Evolutionary conservation across 1,140 invertebrate genomes (phyloP), one percentile per base, ranked within the genome.

Genomic region (Drosophila lacteicornis): DNA sequence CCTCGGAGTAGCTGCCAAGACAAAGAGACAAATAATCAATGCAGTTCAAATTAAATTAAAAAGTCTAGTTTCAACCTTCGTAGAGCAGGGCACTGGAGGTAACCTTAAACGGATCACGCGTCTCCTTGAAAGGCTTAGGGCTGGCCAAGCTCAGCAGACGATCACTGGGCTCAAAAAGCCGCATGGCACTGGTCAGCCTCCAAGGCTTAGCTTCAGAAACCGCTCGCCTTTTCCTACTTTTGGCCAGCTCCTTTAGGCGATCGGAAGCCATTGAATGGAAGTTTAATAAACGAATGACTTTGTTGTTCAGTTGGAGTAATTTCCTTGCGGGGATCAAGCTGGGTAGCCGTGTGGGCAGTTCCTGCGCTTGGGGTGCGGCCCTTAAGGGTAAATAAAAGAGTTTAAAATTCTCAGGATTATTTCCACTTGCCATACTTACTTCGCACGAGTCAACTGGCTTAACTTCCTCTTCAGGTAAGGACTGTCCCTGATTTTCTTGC

Each of bases 241-340:
- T 22, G 36, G 60, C 45, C 59, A 63, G 27, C 36, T 49, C 33
- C 8, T 27, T 15, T 0, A 68, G 65, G 5, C 65, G 65, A 36
- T 33, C 36, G 17, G 45, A 68, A 7, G 42, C 40, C 22, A 36
- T 19, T 17, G 43, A 47, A 15, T 9, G 15, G 12, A 13, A 40
- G 15, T 38, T 66, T 11, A 47, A 50, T 3, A 59, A n/a, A 1
- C 45, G 53, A 9, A 27, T 17, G 15, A 40, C 25, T n/a, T 40
- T n/a, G 13, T 43, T 2, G 17, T 30, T 17, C 7, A 19, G 17
- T 45, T 59, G 38, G 2, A 27, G n/a, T 11, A 33, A 36, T 22
- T 60, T 45, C 3, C 40, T 27, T 1, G 17, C 25, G 4, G 38
- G 36, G 9, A 58, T 59, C 25, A 56, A 25, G 0, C 53, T 25